Evolutionary conservation across 2,888 invertebrate species (phyloP), one percentile per base, ranked within the genome.

Genomic region (Meta bourneti): DNA sequence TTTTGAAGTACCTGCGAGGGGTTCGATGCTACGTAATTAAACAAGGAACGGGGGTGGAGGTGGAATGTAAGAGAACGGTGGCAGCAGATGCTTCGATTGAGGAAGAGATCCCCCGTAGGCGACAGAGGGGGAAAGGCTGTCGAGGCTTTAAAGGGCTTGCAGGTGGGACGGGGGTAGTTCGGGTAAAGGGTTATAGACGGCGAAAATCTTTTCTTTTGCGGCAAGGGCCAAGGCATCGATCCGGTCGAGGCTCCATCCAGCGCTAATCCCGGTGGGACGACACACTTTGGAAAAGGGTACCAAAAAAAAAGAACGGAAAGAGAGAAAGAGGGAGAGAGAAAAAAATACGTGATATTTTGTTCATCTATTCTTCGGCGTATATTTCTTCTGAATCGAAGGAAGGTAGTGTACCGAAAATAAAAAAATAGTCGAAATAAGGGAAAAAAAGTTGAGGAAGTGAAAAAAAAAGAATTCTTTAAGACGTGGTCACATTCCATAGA

Each of bases 1-100:
- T 90, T 90, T 91, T 83, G 82, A 87, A 91, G 87, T 87, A 91
- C 87, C 91, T 87, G 83, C 52, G 74, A 89, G 83, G 80, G 88
- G 81, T 81, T 81, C 89, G 82, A 75, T 86, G 87, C 77, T 54
- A 71, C 82, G 91, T 91, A 91, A 91, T 91, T 91, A 91, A 91
- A 90, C 90, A 89, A 80, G 80, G 83, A 52, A 81, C 19, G 48
- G 80, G 52, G 72, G 77, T n/a, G 69, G 20, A 34, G 83, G 89
- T 61, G 77, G 72, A 61, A 13, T 49, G 80, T 34, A 69, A 34
- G 49, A 69, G 69, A 9, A 20, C 8, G 16, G 19, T 11, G 48
- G 90, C 54, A 86, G 90, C 90, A 91, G 86, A 86, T 91, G 91
- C 91, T 71, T 74, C 84, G 80, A 86, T 83, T 71, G 87, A 91